These are phyloP conservation scores for Eurytoma adleriae DNA, from an alignment of 2,888 invertebrate species.

Conservation along the genomic window DNA sequence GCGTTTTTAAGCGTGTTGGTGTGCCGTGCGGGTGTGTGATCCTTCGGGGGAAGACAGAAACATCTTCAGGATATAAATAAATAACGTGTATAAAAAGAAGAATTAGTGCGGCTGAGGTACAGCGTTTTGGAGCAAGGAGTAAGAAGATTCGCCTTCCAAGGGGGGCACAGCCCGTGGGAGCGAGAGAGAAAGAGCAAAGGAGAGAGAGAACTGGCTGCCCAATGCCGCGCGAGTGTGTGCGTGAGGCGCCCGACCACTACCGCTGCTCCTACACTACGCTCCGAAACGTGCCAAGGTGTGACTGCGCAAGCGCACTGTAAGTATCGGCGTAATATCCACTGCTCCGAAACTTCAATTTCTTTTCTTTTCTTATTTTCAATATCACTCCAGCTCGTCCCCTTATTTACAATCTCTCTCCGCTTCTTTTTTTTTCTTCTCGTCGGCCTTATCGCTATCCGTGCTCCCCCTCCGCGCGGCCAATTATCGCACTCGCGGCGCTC, in stretches of 20 bases:
- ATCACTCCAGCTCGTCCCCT: not conserved
- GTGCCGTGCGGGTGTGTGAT: too few relatives aligned
- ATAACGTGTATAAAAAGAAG: too few relatives aligned
- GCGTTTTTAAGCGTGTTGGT: too few relatives aligned
- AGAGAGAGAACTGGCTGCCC: conserved; percentile 19
- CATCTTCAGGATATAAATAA: too few relatives aligned
- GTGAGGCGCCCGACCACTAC: conserved; percentile 22
- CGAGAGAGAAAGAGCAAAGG: not conserved
- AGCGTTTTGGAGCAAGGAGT: too few relatives aligned
- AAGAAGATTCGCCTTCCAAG: not conserved
- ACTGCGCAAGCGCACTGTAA: conserved; percentile 75
- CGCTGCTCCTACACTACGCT: conserved; percentile 36
- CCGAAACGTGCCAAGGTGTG: conserved; percentile 72
- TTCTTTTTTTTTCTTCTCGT: not conserved
- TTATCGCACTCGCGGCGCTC: conserved; percentile 9
- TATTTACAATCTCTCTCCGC: not conserved
- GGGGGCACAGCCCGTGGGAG: not conserved
- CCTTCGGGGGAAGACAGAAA: too few relatives aligned
- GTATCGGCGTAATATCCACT: conserved; percentile 58
- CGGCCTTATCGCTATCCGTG: not conserved
- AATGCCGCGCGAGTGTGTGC: conserved; percentile 38
- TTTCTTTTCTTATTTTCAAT: not conserved
- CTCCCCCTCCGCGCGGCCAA: not conserved
- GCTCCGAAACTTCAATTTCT: not conserved
- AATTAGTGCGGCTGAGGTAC: too few relatives aligned